Evolutionary conservation across 2,113 vertebrate species (phyloP), one percentile per base, ranked within the genome.

Genomic region (Sciurus niger): DNA sequence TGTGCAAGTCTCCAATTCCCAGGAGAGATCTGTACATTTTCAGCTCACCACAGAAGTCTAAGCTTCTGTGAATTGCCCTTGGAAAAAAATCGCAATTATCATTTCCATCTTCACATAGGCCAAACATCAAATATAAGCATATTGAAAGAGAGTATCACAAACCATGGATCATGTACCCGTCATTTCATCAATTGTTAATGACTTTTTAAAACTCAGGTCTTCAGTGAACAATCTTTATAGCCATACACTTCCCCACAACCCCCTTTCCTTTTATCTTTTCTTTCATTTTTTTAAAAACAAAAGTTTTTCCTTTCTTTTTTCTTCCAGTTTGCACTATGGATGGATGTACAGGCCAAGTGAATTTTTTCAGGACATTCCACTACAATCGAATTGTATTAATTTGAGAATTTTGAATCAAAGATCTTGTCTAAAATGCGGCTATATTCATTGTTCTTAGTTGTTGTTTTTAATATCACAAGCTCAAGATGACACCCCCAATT

Each of bases 101-200:
- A 32, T 87, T 96, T 63, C 7, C 10, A 24, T 84, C 18, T 73
- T 90, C 72, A 58, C 6, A 18, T 14, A 89, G 28, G n/a, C 28
- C 46, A 74, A 34, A 43, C 24, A 34, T 67, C 6, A 70, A 93
- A 74, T 82, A 2, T 20, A 82, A 89, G 25, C 77, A 25, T 34
- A 24, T 28, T 73, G 32, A 83, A 79, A 20, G 32, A 18, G 20
- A 76, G 8, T n/a, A 6, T 37, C 67, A 30, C 53, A 70, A 60
- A 48, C 2, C 16, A 22, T 70, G 20, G 22, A 25, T 60, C 9
- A 46, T 70, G 11, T 83, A 34, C 46, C 67, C 9, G 24, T 70
- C 4, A 3, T 92, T 90, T 63, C 28, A 37, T 68, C 46, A n/a
- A 96, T 94, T 93, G 6, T 87, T 91, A 94, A 37, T 76, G 24